Percentiles rank a stretch among this genome's conserved stretches.
phyloP scores from a whole-genome alignment of 2,113 vertebrate species.

The Brienomyrus longianalis region DNA sequence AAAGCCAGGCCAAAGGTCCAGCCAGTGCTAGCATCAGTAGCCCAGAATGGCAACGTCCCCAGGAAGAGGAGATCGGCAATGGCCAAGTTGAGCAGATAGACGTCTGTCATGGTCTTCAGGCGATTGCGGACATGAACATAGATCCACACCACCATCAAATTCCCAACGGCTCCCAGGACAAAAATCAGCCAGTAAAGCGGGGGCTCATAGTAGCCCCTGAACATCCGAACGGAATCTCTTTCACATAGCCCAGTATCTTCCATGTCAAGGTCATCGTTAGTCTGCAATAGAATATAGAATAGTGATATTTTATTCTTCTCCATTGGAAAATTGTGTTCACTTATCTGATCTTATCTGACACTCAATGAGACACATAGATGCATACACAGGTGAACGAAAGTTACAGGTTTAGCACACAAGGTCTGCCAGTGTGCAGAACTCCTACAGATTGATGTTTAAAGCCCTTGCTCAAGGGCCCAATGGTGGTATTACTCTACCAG shows the following conservation, averaged over 20 bases:
- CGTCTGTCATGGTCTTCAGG: constrained; percentile 75
- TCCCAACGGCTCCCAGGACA: constrained; percentile 66
- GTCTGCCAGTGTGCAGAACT: background rate
- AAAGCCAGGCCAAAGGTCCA: constrained; percentile 65
- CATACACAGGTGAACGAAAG: background rate
- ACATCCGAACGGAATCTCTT: constrained; percentile 53
- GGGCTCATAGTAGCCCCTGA: constrained; percentile 61
- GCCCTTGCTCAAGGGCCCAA: background rate
- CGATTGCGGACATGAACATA: constrained; percentile 67
- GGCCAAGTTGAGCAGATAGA: constrained; percentile 76
- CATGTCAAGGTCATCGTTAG: background rate
- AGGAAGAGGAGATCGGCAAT: constrained; percentile 81
- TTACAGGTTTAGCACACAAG: background rate
- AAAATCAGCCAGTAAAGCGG: constrained; percentile 75
- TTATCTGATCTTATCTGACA: background rate
- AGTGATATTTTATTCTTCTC: background rate
- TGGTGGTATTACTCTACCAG: background rate
- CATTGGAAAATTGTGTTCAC: background rate
- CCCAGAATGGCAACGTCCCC: constrained; percentile 81
- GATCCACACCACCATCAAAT: constrained; percentile 70
- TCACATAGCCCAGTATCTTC: constrained; percentile 48
- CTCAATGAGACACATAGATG: background rate
- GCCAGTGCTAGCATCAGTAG: constrained; percentile 51
- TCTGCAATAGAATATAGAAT: constrained; percentile 27
- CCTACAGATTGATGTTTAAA: background rate